Evolutionary conservation across 64 coral and sea anemone species (phyloP).

Genomic region (Actinia tenebrosa): DNA sequence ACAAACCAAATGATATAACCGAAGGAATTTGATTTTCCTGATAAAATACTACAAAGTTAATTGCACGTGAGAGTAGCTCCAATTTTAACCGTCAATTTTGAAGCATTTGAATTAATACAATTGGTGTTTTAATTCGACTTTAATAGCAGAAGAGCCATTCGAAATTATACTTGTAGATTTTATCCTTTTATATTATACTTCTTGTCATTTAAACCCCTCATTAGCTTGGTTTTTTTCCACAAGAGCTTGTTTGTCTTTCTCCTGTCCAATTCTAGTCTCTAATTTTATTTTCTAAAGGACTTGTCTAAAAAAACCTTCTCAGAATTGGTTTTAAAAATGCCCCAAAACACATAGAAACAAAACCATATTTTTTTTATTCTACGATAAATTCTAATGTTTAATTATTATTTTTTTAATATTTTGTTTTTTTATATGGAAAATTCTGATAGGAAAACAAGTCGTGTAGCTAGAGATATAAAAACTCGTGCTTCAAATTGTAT

Average conservation of each 20-base stretch:
- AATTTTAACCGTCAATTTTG: neutral
- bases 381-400: no score
- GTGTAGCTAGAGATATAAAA: no score
- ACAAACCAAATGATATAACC: neutral
- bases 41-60: neutral
- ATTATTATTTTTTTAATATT: no score
- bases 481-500: no score
- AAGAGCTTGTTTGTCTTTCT: neutral
- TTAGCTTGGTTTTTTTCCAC: neutral
- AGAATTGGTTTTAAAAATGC: no score
- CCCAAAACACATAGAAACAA: no score
- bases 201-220: neutral
- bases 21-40: neutral
- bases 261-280: neutral
- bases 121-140: neutral
- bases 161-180: neutral
- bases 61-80: neutral
- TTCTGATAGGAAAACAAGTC: no score
- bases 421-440: no score
- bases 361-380: no score
- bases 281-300: neutral
- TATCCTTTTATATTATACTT: neutral
- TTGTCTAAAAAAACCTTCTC: no score
- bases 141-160: neutral
- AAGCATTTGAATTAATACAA: conserved; percentile 1